Percentiles rank a stretch among this genome's conserved stretches.
These are phyloP conservation scores for Pteria penguin DNA, from an alignment of 2,888 invertebrate genomes.

Conservation along the genomic window DNA sequence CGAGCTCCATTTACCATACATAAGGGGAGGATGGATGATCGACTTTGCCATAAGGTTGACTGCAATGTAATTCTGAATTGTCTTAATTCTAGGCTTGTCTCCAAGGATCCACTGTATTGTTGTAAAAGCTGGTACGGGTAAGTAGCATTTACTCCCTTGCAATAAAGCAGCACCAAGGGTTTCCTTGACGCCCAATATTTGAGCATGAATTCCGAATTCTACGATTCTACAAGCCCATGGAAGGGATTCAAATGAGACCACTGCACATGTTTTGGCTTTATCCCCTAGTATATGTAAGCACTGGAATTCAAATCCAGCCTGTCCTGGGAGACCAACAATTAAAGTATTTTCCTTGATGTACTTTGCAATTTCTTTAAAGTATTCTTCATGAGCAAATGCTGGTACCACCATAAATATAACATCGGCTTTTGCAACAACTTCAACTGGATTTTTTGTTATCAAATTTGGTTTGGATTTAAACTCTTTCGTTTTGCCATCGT, in stretches of 20 bases:
- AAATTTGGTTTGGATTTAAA: constrained; percentile 56
- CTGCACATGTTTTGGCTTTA: constrained; percentile 48
- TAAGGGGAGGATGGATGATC: constrained; percentile 67
- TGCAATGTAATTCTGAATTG: constrained; percentile 61
- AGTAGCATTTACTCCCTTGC: constrained; percentile 46
- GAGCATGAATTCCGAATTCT: constrained; percentile 61
- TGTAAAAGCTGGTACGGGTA: constrained; percentile 48
- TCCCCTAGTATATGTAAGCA: constrained; percentile 54
- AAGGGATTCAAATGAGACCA: constrained; percentile 63
- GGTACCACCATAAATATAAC: constrained; percentile 69
- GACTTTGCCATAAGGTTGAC: constrained; percentile 67
- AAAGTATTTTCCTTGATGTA: constrained; percentile 61
- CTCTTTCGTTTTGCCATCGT: constrained; percentile 46
- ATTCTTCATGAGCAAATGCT: constrained; percentile 70
- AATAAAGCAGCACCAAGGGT: constrained; percentile 57
- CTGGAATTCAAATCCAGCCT: constrained; percentile 71
- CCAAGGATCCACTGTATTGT: constrained; percentile 62
- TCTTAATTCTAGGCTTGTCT: constrained; percentile 51
- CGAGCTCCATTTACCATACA: constrained; percentile 66
- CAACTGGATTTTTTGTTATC: constrained; percentile 63
- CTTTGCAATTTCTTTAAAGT: constrained; percentile 61
- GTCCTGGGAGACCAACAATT: constrained; percentile 69
- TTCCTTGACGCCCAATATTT: constrained; percentile 65
- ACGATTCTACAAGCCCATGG: constrained; percentile 71
- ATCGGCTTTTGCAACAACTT: constrained; percentile 60